A percentile compares a stretch with the other conserved stretches of the same genome.
phyloP scores from a whole-genome alignment of 2,888 invertebrate genomes.

The Keiferia lycopersicella region DNA sequence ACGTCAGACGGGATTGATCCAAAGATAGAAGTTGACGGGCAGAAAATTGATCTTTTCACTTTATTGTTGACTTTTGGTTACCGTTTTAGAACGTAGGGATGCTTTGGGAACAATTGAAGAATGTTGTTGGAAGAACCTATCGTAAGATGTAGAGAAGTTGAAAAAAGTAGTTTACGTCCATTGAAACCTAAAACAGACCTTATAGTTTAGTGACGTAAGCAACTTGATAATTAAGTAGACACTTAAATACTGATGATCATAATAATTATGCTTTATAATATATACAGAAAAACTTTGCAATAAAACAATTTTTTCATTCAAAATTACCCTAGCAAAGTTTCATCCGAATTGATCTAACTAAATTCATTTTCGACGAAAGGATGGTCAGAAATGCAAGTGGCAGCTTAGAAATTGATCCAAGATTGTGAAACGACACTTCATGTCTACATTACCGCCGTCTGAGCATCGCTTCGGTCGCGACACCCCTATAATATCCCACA shows the following conservation, averaged over 20 bases:
- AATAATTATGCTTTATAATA: no score
- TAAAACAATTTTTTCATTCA: no score
- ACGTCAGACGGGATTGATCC: constrained; percentile 27
- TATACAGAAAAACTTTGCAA: no score
- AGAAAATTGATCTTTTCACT: constrained; percentile 16
- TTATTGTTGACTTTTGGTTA: constrained; percentile 22
- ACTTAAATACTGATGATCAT: no score
- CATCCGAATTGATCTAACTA: no score
- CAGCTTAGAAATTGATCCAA: constrained; percentile 5
- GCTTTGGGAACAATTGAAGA: neutral
- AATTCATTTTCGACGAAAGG: neutral
- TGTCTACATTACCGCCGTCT: constrained; percentile 63
- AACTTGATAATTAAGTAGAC: no score
- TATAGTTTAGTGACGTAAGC: no score
- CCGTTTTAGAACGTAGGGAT: constrained; percentile 1
- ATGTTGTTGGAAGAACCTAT: neutral
- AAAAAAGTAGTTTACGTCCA: no score
- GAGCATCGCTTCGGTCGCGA: constrained; percentile 49
- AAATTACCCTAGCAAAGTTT: no score
- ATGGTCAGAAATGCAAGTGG: neutral
- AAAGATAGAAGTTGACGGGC: constrained; percentile 17
- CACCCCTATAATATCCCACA: constrained; percentile 54
- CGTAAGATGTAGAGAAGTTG: no score
- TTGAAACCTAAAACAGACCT: no score
- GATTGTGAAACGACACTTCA: constrained; percentile 51